Evolutionary conservation across 1,140 invertebrate genomes (phyloP), one percentile per base, ranked within the genome.

Genomic region (Chionoecetes opilio): DNA sequence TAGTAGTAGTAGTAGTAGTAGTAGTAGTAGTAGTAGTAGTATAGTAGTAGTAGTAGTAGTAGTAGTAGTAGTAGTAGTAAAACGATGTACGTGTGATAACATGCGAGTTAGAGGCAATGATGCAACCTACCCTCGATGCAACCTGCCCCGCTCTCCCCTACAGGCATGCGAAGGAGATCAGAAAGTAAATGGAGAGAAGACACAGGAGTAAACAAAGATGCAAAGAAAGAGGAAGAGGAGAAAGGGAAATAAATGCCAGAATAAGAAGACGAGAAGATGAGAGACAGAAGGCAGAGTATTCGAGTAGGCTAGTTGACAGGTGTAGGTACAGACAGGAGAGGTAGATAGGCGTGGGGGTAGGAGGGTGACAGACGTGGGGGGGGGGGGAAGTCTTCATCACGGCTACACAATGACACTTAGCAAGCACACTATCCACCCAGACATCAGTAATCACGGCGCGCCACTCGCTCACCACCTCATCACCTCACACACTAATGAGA

Each of bases 1-100:
- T 75, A 75, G 63, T 75, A 75, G 63, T 75, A 75, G 63, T 75
- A n/a, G 63, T 75, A 75, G 63, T 75, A 75, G 63, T 75, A 75
- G 63, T 75, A 75, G 63, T 75, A 75, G 63, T 75, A 75, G 63
- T 75, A 75, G 63, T 75, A 75, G 63, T 75, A 75, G 63, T 75
- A 75, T 75, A 75, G 63, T 11, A 75, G n/a, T n/a, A 75, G 63
- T 75, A 75, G 63, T 75, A 75, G 63, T 75, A n/a, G 63, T 75
- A n/a, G 63, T 75, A 75, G 63, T 75, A 75, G 63, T 75, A 75
- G 63, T 75, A 75, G 63, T 75, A 75, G 63, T 75, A 75, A n/a
- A n/a, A n/a, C n/a, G n/a, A n/a, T n/a, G n/a, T n/a, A n/a, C n/a
- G n/a, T n/a, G n/a, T n/a, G n/a, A n/a, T n/a, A n/a, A n/a, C n/a